Conservation (phyloP, 2,113 vertebrate species). For the Bos indicus region DNA sequence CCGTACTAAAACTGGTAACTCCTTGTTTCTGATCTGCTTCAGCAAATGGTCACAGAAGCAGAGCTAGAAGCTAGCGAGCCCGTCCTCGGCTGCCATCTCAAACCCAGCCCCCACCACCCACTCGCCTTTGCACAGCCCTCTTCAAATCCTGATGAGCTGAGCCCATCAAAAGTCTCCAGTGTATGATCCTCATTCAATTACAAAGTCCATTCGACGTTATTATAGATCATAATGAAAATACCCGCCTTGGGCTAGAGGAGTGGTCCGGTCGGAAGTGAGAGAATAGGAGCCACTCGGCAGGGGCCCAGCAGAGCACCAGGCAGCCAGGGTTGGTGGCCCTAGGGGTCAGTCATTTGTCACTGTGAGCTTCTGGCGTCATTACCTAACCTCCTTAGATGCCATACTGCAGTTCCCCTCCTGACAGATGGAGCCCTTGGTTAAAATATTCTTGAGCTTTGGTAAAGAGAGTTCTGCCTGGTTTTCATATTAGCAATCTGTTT, state of each 20-base stretch:
- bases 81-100: not conserved
- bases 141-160: constrained; percentile 39
- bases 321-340: constrained; percentile 65
- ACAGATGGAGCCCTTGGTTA: constrained; percentile 56
- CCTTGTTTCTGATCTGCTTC: not conserved
- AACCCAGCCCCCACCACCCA: not conserved
- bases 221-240: constrained; percentile 71
- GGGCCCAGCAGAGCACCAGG: constrained; percentile 56
- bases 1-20: not conserved
- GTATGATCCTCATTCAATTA: constrained; percentile 57
- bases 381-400: constrained; percentile 26
- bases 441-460: constrained; percentile 14
- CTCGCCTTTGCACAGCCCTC: not conserved
- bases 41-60: not conserved
- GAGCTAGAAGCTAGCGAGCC: not conserved
- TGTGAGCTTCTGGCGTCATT: constrained; percentile 46
- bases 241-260: constrained; percentile 53
- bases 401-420: not conserved
- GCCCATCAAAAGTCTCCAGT: constrained; percentile 49
- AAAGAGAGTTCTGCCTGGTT: constrained; percentile 22
- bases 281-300: constrained; percentile 42
- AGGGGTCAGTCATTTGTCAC: constrained; percentile 67
- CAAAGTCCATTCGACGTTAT: constrained; percentile 62
- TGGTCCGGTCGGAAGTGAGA: not conserved
- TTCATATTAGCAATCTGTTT: constrained; percentile 23